phyloP scores from a whole-genome alignment of 2,113 vertebrate genomes.

The Anseranas semipalmata region DNA sequence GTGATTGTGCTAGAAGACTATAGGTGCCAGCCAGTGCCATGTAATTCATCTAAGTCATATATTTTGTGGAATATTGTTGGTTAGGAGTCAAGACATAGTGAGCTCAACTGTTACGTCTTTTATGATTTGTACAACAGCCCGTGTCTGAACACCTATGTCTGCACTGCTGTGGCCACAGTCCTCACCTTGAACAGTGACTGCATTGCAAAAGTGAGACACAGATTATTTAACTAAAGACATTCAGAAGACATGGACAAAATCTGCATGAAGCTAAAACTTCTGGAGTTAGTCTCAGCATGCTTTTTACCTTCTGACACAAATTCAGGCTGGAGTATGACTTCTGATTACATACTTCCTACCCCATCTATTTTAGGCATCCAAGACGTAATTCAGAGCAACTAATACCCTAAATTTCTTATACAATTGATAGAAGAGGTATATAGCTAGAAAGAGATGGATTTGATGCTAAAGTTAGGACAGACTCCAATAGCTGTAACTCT shows the following conservation, averaged over 20 bases:
- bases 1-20: not conserved
- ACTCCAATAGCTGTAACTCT: not conserved
- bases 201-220: not conserved
- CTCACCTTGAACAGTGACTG: not conserved
- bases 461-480: not conserved
- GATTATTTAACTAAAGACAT: not conserved
- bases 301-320: not conserved
- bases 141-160: not conserved
- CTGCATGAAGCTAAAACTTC: not conserved
- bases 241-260: not conserved
- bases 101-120: not conserved
- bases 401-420: not conserved
- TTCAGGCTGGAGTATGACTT: not conserved
- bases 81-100: not conserved
- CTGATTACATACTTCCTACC: not conserved
- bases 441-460: not conserved
- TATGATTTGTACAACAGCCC: not conserved
- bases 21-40: too few relatives aligned
- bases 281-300: not conserved
- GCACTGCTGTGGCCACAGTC: not conserved
- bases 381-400: not conserved
- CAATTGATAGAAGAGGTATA: not conserved
- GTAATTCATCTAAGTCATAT: not conserved
- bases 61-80: not conserved
- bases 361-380: not conserved